Base-by-base conservation (phyloP, 2,113 vertebrate genomes). In the Raphicerus campestris region DNA sequence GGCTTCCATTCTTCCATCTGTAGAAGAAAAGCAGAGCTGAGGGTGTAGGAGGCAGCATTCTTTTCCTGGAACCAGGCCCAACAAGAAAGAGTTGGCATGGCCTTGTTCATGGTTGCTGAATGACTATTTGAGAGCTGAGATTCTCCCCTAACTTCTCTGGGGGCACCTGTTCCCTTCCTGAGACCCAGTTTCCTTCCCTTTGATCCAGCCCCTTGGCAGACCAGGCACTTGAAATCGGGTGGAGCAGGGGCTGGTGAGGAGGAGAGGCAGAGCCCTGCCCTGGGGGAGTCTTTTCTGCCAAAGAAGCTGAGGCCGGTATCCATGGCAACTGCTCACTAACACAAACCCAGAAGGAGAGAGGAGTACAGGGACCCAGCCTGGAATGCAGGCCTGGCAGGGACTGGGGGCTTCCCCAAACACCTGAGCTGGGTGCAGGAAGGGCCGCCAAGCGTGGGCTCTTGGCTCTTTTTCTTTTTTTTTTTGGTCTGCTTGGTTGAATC, bases 281-380 rank as follows among this genome's bases (percentile, higher is more conserved):
- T 95, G 47, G 96, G 97, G 97, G 93, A 97, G 91, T 97, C 97
- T 97, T 97, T 96, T 63, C 95, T 97, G 96, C 88, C 82, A 66
- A 30, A 89, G 97, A 96, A 96, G 96, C 97, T 14, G 96, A 96
- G 94, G 89, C 51, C 0, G 3, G 97, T 97, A 75, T 88, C 98
- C 94, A 92, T 95, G 96, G 95, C 95, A 98, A 97, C 98, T 0
- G 9, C 88, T 93, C 88, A 75, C 85, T 73, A 94, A 94, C 93
- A 96, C 80, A 90, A 96, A 82, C 95, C 93, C 80, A 63, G 94
- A 91, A 96, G 94, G 75, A 94, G 49, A 87, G 83, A 77, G 4
- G 55, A 90, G 55, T 58, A 7, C 16, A 30, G 95, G 90, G 97
- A 90, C 51, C 61, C 63, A 58, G 89, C 42, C 47, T 66, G 92